Percentiles rank a stretch among this genome's conserved stretches.
These are phyloP conservation scores for Epinephelus coioides DNA, from an alignment of 2,797 vertebrate genomes.

Conservation along the genomic window DNA sequence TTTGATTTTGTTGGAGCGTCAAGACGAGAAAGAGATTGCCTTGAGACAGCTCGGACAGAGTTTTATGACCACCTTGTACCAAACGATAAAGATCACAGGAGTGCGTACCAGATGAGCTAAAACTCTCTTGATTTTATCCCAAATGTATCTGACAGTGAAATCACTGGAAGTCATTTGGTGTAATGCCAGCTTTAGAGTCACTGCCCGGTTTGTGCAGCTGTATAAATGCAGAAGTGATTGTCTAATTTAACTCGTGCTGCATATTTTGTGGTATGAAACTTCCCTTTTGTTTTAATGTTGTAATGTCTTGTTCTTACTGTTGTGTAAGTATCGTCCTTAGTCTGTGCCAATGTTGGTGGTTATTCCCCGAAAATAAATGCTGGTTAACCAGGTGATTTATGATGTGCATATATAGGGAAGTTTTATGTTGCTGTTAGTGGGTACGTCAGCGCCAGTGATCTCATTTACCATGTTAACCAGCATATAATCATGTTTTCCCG, in stretches of 20 bases:
- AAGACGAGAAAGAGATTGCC: no score
- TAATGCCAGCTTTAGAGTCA: no score
- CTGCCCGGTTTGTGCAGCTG: neutral
- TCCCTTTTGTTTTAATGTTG: conserved; percentile 7
- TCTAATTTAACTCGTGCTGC: neutral
- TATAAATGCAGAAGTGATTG: conserved; percentile 17
- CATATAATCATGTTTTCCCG: neutral
- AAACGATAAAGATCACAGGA: no score
- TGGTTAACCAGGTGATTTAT: neutral
- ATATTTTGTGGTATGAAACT: neutral
- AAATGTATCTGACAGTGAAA: no score
- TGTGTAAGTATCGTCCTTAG: no score
- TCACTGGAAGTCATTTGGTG: no score
- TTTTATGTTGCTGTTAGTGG: neutral
- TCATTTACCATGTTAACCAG: neutral
- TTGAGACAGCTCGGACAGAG: no score
- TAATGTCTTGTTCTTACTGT: neutral
- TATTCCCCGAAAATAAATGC: neutral
- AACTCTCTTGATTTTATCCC: no score
- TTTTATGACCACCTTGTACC: no score
- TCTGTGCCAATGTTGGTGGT: neutral
- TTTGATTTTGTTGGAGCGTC: no score
- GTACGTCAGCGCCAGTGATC: neutral
- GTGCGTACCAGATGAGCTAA: no score
- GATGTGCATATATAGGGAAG: neutral